Conservation (phyloP, 2,113 vertebrate species). For the Antennarius striatus region DNA sequence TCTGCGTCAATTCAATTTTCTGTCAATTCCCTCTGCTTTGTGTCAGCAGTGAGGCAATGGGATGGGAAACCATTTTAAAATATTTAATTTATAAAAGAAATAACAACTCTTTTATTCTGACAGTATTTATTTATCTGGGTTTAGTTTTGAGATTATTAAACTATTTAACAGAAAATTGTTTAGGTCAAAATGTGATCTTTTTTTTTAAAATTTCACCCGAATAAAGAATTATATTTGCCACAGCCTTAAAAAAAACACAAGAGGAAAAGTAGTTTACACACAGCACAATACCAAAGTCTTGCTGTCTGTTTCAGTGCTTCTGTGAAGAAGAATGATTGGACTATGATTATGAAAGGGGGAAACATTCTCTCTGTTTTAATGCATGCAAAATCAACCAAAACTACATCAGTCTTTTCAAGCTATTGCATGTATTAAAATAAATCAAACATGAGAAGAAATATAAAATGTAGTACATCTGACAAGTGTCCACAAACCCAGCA, state of each 20-base stretch:
- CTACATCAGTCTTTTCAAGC: too few species aligned
- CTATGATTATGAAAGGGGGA: conserved; percentile 47
- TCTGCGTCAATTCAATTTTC: conserved; percentile 66
- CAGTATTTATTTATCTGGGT: conserved; percentile 39
- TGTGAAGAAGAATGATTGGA: conserved; percentile 55
- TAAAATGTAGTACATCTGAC: background rate
- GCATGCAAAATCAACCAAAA: conserved; percentile 21
- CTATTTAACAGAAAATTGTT: background rate
- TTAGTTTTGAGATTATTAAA: conserved; percentile 7
- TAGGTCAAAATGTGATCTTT: conserved; percentile 6
- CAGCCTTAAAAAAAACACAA: conserved; percentile 47
- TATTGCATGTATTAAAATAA: background rate
- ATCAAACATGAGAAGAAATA: conserved; percentile 39
- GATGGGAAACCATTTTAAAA: conserved; percentile 41
- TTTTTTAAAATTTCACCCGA: conserved; percentile 22
- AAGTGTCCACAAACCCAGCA: too few species aligned
- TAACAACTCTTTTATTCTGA: too few species aligned
- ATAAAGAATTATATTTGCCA: conserved; percentile 31
- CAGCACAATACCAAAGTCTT: conserved; percentile 51
- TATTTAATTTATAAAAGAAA: too few species aligned
- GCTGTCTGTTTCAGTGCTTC: conserved; percentile 47
- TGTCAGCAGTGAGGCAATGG: conserved; percentile 46
- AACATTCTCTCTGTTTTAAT: conserved; percentile 28
- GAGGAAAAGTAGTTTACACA: conserved; percentile 47
- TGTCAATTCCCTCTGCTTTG: conserved; percentile 60